Conservation (phyloP, 1,140 invertebrate genomes). For the Listronotus bonariensis region DNA sequence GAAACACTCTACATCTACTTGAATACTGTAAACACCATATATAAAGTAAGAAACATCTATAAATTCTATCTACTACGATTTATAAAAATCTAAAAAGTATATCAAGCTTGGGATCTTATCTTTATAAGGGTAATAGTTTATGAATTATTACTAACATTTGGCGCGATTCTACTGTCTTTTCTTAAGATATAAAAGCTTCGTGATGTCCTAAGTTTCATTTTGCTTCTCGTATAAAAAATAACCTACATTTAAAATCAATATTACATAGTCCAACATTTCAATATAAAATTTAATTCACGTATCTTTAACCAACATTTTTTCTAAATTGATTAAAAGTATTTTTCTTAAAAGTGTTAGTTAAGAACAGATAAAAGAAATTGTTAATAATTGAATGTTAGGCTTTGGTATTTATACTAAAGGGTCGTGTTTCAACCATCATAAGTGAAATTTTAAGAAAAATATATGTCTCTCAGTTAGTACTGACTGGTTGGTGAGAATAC, state of each 20-base stretch:
- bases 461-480: conserved; percentile 35
- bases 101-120: conserved; percentile 48
- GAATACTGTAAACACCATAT: conserved; percentile 58
- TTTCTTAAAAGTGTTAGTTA: background rate
- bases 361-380: too few species aligned
- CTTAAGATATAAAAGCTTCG: conserved; percentile 34
- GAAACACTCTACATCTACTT: conserved; percentile 54
- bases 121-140: conserved; percentile 41
- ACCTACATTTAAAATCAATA: conserved; percentile 27
- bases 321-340: background rate
- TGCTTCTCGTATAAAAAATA: conserved; percentile 39
- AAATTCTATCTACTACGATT: conserved; percentile 46
- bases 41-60: conserved; percentile 56
- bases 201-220: conserved; percentile 32
- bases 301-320: too few species aligned
- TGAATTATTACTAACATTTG: conserved; percentile 30
- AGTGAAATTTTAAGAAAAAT: conserved; percentile 40
- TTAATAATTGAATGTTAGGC: conserved; percentile 8
- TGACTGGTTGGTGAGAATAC: conserved; percentile 35
- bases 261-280: conserved; percentile 13
- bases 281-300: too few species aligned
- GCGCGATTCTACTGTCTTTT: conserved; percentile 40
- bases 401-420: conserved; percentile 14
- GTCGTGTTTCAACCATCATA: conserved; percentile 29
- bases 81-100: conserved; percentile 51